Base-by-base conservation (phyloP, 2,888 invertebrate genomes). In the Mesopsocus fuscifrons region DNA sequence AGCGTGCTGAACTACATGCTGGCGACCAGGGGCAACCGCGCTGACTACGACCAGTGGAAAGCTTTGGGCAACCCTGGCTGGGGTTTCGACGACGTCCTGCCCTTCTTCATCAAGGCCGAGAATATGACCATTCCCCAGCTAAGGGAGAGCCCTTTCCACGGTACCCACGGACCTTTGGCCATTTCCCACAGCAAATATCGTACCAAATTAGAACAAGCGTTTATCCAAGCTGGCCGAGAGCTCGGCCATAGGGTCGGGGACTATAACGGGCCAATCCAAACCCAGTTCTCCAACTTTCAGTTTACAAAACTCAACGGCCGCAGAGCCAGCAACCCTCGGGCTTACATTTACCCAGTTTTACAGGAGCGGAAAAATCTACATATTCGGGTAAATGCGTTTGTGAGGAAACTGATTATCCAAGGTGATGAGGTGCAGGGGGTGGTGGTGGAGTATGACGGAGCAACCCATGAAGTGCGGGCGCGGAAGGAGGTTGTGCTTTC, bases 1-100 rank as follows among this genome's bases (percentile, higher is more conserved):
- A 77, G 78, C 48, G 73, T 77, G 0, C 61, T 83, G 6, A 84
- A 85, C 55, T 74, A 74, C 50, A 81, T 87, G 82, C 71, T 78
- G 52, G 80, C 78, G 51, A 77, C 76, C 0, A 62, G 80, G 47
- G 82, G 79, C 9, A 67, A 72, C 50, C 65, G 67, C 1, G 58
- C 63, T 2, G 84, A 85, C 53, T 87, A 78, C 55, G 75, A 84
- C 52, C 60, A 64, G 2, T 87, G 87, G 87, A 69, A 71, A n/a
- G 62, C 62, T 1, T 55, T 72, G 52, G 83, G 78, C 1, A 77
- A 77, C 53, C 58, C 66, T 0, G 79, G 77, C 1, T 82, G 82
- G 82, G 69, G 73, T 32, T 81, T 69, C 65, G 60, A 71, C 22
- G 69, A 79, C 15, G 74, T 81, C 0, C 54, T 79, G 15, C 74